A percentile compares a stretch with the other conserved stretches of the same genome.
These are phyloP conservation scores for Heliothis subflexa DNA, from an alignment of 1,140 invertebrate species.

Conservation along the genomic window DNA sequence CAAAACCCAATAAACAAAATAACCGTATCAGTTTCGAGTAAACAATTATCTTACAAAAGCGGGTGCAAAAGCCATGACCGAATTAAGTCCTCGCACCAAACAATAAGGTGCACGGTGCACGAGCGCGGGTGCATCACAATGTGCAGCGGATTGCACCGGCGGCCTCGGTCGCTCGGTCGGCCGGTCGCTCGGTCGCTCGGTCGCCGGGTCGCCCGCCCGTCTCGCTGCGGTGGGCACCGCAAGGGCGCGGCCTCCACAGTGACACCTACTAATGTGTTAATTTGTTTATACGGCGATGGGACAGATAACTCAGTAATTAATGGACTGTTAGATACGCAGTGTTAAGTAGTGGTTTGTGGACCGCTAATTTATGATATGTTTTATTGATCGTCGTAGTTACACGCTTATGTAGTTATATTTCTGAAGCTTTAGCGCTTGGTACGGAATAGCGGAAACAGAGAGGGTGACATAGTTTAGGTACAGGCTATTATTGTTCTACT, in stretches of 20 bases:
- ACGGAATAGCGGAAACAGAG: no score
- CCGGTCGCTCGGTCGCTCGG: no score
- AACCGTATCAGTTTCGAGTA: background rate
- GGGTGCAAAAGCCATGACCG: constrained; percentile 46
- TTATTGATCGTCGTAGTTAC: background rate
- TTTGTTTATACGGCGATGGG: background rate
- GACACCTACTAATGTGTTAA: constrained; percentile 42
- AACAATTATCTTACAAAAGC: constrained; percentile 39
- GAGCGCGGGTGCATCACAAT: constrained; percentile 22
- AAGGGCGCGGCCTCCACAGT: constrained; percentile 60
- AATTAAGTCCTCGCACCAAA: constrained; percentile 21
- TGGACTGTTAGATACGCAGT: constrained; percentile 8
- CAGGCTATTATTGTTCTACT: no score
- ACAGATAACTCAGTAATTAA: constrained; percentile 3
- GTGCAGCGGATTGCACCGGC: constrained; percentile 9
- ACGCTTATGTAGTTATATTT: background rate
- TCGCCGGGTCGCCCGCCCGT: constrained; percentile 43
- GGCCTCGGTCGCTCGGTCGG: background rate
- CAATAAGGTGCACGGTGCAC: constrained; percentile 26
- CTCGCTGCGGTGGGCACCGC: constrained; percentile 56
- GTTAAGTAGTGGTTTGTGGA: constrained; percentile 10
- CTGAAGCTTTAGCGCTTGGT: background rate
- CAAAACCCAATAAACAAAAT: constrained; percentile 21
- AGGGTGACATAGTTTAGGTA: no score
- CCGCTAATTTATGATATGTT: constrained; percentile 5